These are phyloP conservation scores for Yponomeuta evonymella DNA, from an alignment of 2,888 invertebrate species.

Conservation along the genomic window DNA sequence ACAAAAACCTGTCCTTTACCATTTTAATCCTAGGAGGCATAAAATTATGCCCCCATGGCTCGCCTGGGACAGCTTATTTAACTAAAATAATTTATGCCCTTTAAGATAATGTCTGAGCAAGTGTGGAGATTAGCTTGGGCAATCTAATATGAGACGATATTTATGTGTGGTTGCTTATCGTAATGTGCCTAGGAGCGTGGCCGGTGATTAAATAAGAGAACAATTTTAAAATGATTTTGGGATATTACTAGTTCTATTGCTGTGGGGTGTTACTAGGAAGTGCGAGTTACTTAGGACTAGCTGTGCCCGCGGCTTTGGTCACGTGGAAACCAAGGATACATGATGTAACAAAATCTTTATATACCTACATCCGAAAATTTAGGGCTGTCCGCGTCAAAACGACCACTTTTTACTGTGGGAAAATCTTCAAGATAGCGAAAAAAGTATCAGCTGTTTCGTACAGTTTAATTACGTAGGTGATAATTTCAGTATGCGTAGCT, in stretches of 20 bases:
- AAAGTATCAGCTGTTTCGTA: too few species aligned
- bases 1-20: constrained; percentile 10
- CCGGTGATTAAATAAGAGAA: constrained; percentile 44
- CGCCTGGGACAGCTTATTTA: constrained; percentile 55
- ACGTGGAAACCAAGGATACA: too few species aligned
- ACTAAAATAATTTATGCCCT: constrained; percentile 56
- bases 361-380: too few species aligned
- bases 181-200: constrained; percentile 55
- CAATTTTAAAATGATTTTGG: constrained; percentile 48
- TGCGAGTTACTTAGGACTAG: too few species aligned
- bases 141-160: constrained; percentile 57
- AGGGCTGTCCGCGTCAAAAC: too few species aligned
- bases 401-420: too few species aligned
- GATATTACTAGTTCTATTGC: constrained; percentile 29
- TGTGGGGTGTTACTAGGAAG: not conserved
- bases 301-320: too few species aligned
- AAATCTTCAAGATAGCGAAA: too few species aligned
- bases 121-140: constrained; percentile 48
- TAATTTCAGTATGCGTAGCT: too few species aligned
- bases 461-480: too few species aligned
- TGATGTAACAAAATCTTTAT: too few species aligned
- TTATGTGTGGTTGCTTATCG: constrained; percentile 57
- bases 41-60: constrained; percentile 54
- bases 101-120: constrained; percentile 43
- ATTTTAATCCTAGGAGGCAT: constrained; percentile 56